These are phyloP conservation scores for Apteryx mantelli DNA, from an alignment of 2,113 vertebrate genomes.

Conservation along the genomic window DNA sequence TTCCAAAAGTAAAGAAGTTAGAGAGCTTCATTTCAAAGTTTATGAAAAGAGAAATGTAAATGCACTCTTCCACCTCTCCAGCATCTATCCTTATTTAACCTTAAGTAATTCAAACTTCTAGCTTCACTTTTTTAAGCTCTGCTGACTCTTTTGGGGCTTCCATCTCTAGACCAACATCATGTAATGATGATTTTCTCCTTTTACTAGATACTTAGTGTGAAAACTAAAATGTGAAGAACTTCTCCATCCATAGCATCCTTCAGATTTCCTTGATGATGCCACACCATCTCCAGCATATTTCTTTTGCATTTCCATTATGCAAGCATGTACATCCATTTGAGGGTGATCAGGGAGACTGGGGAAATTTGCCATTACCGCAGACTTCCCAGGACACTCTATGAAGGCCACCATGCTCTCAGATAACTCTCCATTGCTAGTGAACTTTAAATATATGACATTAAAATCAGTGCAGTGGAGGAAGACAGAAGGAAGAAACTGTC, in stretches of 20 bases:
- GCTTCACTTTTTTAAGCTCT: background rate
- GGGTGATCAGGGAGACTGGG: background rate
- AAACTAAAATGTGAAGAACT: background rate
- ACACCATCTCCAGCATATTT: background rate
- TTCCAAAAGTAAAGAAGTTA: background rate
- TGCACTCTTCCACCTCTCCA: background rate
- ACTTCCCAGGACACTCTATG: background rate
- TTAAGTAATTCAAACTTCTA: background rate
- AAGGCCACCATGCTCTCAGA: background rate
- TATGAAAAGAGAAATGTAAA: background rate
- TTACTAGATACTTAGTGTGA: background rate
- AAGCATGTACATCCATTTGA: background rate
- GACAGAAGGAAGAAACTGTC: background rate
- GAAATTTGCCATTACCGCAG: background rate
- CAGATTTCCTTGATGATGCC: background rate
- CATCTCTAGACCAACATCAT: background rate
- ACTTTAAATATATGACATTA: background rate
- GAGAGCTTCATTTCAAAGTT: background rate
- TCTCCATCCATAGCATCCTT: background rate
- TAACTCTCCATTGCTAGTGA: background rate
- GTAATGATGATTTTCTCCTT: background rate
- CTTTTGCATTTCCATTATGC: background rate
- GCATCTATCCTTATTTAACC: background rate
- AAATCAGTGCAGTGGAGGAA: background rate
- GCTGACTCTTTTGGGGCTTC: background rate